Evolutionary conservation across 2,888 invertebrate genomes (phyloP).

Genomic region (Tipula helvola): DNA sequence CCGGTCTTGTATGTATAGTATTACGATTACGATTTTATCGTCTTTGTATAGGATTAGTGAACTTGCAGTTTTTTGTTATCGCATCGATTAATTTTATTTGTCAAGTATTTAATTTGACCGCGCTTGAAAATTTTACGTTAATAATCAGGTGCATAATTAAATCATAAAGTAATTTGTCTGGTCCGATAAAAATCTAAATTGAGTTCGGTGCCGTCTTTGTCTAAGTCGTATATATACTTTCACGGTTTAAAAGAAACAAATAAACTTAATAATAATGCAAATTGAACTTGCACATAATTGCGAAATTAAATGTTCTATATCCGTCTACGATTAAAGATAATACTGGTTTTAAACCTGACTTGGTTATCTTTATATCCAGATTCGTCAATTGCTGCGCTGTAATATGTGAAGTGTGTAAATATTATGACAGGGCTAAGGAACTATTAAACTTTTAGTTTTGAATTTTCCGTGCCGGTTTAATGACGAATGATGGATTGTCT

Average conservation of each 20-base stretch:
- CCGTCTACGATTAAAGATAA: background rate
- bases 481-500: too few species aligned
- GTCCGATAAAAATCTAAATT: background rate
- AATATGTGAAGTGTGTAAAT: too few species aligned
- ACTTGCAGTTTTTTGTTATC: background rate
- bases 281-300: background rate
- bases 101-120: background rate
- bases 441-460: too few species aligned
- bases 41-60: background rate
- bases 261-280: background rate
- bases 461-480: too few species aligned
- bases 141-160: background rate
- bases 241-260: background rate
- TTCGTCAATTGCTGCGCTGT: too few species aligned
- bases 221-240: background rate
- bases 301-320: background rate
- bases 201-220: background rate
- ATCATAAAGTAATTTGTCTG: background rate
- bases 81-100: background rate
- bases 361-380: too few species aligned
- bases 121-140: background rate
- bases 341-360: too few species aligned
- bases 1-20: background rate
- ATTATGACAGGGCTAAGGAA: too few species aligned
- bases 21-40: background rate